phyloP scores from a whole-genome alignment of 2,113 vertebrate genomes.

The Heptranchias perlo region DNA sequence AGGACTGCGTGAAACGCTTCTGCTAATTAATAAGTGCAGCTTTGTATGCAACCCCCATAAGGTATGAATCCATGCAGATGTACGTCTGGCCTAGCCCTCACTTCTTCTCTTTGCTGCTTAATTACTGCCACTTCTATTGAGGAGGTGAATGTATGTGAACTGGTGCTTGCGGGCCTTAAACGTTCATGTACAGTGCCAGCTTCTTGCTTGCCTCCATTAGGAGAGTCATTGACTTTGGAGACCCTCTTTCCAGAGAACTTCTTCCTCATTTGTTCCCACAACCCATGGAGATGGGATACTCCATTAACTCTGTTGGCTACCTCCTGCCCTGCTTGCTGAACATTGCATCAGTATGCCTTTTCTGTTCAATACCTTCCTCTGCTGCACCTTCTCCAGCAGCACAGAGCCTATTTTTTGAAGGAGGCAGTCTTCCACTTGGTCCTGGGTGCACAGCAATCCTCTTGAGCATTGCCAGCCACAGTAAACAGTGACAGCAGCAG shows the following conservation, averaged over 20 bases:
- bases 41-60: background rate
- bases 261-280: background rate
- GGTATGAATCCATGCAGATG: background rate
- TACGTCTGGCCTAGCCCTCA: background rate
- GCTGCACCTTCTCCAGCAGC: background rate
- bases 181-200: background rate
- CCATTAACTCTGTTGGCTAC: background rate
- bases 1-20: background rate
- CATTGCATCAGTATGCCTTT: too few species aligned
- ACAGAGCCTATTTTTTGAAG: background rate
- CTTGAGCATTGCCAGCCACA: background rate
- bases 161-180: background rate
- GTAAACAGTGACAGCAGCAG: background rate
- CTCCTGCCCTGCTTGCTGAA: background rate
- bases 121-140: background rate
- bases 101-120: background rate
- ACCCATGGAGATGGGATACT: background rate
- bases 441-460: background rate
- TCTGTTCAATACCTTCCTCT: background rate
- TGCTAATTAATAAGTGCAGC: background rate
- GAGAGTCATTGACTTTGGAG: background rate
- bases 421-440: background rate
- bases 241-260: background rate
- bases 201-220: background rate
- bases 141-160: background rate